Evolutionary conservation across 2,888 invertebrate species (phyloP), one percentile per base, ranked within the genome.

Genomic region (Heliconius ethilla): DNA sequence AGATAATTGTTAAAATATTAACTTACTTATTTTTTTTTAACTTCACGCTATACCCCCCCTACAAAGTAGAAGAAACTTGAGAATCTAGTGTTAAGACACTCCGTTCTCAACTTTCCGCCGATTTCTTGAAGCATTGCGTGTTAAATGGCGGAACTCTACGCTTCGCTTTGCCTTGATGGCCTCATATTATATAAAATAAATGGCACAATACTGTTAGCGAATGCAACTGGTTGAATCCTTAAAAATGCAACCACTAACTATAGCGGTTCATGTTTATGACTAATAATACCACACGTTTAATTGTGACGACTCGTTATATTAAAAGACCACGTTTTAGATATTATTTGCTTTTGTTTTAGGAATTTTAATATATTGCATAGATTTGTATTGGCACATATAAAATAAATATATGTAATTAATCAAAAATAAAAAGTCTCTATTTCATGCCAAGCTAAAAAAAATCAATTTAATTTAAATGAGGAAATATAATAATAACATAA

Each of bases 221-320:
- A 76, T 75, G 65, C 59, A 74, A 76, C 59, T 70, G 76, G 75
- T 72, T 74, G 70, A 29, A 74, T 66, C 75, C 59, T 78, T 72
- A 81, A 80, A 78, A 80, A 79, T 70, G 70, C 70, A 37, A 33
- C n/a, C 65, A 77, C 74, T 77, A 77, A 77, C 78, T 79, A 79
- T 78, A 77, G 80, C 77, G 77, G 79, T 79, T 62, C 75, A 75
- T 74, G 62, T 29, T 70, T 77, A 66, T 40, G 77, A 33, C 72
- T 77, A 77, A 73, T 59, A 27, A 59, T 65, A 67, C 77, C 77
- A 77, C 40, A 67, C 66, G 66, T 72, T 73, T 59, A 33, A 72
- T 59, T 69, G 0, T 69, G 67, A 37, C 22, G 51, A 51, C 22
- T 51, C 45, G 22, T 51, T 51, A 51, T 22, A 67, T 67, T 67